Evolutionary conservation across 2,797 vertebrate genomes (phyloP), one percentile per base, ranked within the genome.

Genomic region (Chrysocyon brachyurus): DNA sequence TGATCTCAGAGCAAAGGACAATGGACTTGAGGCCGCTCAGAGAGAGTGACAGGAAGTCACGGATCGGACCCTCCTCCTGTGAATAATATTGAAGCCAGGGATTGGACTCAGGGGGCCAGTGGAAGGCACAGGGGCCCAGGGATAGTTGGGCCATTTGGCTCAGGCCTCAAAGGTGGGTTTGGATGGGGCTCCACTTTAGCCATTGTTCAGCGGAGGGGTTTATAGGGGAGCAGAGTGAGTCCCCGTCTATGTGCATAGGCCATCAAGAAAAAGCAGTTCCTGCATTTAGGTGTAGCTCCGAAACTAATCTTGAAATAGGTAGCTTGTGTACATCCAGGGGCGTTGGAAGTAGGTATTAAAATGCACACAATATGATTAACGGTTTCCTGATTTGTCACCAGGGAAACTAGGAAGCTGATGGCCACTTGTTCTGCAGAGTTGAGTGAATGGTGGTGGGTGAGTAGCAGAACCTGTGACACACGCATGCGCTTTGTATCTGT

Each of bases 291-390:
- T 87, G 72, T 79, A 73, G n/a, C 19, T 92, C 52, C 84, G 77
- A 64, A 94, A 87, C 94, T 26, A 83, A 66, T 59, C 73, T 63
- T 49, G 49, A 94, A 87, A 96, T n/a, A 26, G n/a, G 28, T 56
- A 92, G 68, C 24, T 63, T 63, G 5, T 7, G 14, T 46, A 61
- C 22, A 49, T 31, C 26, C 64, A 57, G 0, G 79, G 33, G 68
- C 5, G 6, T 26, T 84, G 16, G 31, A 77, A 77, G 77, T 82
- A 82, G 77, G 21, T 84, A 68, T 64, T 73, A 86, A 96, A 90
- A 90, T 81, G 21, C 40, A 66, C 54, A 66, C 40, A 95, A 73
- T 75, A 57, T 63, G 52, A 86, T 72, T n/a, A 46, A 89, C 63
- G 22, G 12, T 84, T 94, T 94, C 9, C 28, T 40, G 56, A 68